phyloP scores from a whole-genome alignment of 2,113 vertebrate species.

The Erythrolamprus reginae region DNA sequence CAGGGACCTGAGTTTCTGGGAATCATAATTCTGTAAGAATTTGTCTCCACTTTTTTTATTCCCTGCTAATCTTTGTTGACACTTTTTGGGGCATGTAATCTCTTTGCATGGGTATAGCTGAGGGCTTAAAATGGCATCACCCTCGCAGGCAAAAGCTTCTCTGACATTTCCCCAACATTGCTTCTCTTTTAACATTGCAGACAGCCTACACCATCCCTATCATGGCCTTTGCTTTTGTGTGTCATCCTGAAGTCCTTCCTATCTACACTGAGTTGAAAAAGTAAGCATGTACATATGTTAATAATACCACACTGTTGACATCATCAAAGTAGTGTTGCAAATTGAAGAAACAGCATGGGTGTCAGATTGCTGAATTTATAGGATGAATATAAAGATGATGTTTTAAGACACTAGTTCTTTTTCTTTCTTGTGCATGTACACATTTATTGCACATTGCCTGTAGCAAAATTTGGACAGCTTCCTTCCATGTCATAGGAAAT shows the following conservation, averaged over 20 bases:
- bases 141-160: no score
- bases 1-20: not conserved
- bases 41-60: not conserved
- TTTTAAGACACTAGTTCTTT: not conserved
- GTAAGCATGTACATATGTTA: constrained; percentile 70
- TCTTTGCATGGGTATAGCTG: not conserved
- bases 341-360: no score
- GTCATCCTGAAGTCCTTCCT: constrained; percentile 95
- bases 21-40: no score
- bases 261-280: constrained; percentile 96
- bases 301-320: not conserved
- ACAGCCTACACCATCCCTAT: constrained; percentile 97
- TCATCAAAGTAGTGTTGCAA: not conserved
- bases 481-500: not conserved
- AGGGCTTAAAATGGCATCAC: not conserved
- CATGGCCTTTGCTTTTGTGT: constrained; percentile 96
- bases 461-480: not conserved
- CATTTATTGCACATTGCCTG: not conserved
- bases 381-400: not conserved
- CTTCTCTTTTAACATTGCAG: constrained; percentile 53
- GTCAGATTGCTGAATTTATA: not conserved
- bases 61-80: not conserved
- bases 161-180: not conserved
- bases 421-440: not conserved
- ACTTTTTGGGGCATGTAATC: not conserved